phyloP scores from a whole-genome alignment of 2,113 vertebrate species.

The Thomomys bottae region DNA sequence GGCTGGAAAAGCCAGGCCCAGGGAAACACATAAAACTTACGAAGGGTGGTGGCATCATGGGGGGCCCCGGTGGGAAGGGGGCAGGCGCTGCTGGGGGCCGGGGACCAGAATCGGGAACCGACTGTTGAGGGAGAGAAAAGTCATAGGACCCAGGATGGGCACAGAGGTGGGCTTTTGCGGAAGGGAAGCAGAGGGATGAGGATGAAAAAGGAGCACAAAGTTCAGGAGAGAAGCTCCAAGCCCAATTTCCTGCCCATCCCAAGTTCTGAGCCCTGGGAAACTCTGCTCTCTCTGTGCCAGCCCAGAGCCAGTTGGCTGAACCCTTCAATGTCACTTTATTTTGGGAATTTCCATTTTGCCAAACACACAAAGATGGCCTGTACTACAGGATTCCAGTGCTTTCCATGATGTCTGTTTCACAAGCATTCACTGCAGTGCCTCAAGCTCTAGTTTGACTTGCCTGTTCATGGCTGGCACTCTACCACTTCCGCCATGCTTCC shows the following conservation, averaged over 20 bases:
- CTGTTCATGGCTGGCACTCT: too few species aligned
- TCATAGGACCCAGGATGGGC: slow-evolving; percentile 80
- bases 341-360: slow-evolving; percentile 33
- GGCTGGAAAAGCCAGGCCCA: slow-evolving; percentile 78
- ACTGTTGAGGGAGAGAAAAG: slow-evolving; percentile 83
- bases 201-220: slow-evolving; percentile 64
- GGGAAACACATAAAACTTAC: slow-evolving; percentile 81
- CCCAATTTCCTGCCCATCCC: slow-evolving; percentile 44
- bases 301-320: slow-evolving; percentile 4
- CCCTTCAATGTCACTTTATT: slow-evolving; percentile 31
- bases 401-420: neutral
- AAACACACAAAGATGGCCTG: slow-evolving; percentile 38
- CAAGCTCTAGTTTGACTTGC: too few species aligned
- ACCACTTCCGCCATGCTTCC: too few species aligned
- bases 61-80: slow-evolving; percentile 84
- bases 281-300: slow-evolving; percentile 21
- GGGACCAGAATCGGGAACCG: slow-evolving; percentile 86
- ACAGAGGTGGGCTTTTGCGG: slow-evolving; percentile 72
- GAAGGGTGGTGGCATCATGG: slow-evolving; percentile 87
- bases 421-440: too few species aligned
- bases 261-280: slow-evolving; percentile 24
- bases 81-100: slow-evolving; percentile 84
- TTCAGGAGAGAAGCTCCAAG: slow-evolving; percentile 56
- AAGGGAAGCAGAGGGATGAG: slow-evolving; percentile 68
- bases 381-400: neutral